A percentile compares a stretch with the other conserved stretches of the same genome.
Evolutionary conservation across 2,888 invertebrate genomes (phyloP).

Genomic region (Tachina fera): DNA sequence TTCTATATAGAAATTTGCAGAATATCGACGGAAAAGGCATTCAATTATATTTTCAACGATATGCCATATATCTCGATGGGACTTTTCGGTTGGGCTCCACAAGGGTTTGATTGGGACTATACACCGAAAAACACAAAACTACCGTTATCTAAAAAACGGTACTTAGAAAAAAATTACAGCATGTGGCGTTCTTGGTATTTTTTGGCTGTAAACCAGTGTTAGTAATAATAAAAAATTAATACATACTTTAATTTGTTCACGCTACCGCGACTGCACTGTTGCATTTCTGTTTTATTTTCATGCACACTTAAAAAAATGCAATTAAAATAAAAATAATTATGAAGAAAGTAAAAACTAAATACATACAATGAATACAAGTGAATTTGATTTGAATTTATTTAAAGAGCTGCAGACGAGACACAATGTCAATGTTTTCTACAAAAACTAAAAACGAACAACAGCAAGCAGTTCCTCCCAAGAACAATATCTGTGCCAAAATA

Average conservation of each 20-base stretch:
- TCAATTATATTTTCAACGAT: too few species aligned
- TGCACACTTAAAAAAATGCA: neutral
- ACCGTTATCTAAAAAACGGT: too few species aligned
- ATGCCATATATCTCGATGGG: too few species aligned
- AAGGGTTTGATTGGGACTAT: too few species aligned
- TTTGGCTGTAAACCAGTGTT: too few species aligned
- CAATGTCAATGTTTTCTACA: constrained; percentile 56
- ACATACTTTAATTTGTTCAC: neutral
- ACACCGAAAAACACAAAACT: too few species aligned
- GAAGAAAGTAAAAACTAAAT: neutral
- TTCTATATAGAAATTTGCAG: too few species aligned
- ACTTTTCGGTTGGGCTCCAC: too few species aligned
- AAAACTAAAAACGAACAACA: constrained; percentile 26
- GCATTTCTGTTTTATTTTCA: neutral
- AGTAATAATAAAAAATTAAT: too few species aligned
- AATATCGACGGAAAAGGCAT: too few species aligned
- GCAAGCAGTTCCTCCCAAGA: constrained; percentile 19
- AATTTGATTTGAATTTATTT: constrained; percentile 40
- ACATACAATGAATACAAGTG: neutral
- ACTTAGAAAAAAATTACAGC: too few species aligned
- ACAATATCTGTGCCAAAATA: constrained; percentile 46
- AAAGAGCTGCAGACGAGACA: constrained; percentile 10
- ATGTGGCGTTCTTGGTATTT: too few species aligned
- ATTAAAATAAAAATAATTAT: neutral
- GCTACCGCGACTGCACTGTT: neutral